Conservation (phyloP, 2,888 invertebrate species). For the Coleophora flavipennella region DNA sequence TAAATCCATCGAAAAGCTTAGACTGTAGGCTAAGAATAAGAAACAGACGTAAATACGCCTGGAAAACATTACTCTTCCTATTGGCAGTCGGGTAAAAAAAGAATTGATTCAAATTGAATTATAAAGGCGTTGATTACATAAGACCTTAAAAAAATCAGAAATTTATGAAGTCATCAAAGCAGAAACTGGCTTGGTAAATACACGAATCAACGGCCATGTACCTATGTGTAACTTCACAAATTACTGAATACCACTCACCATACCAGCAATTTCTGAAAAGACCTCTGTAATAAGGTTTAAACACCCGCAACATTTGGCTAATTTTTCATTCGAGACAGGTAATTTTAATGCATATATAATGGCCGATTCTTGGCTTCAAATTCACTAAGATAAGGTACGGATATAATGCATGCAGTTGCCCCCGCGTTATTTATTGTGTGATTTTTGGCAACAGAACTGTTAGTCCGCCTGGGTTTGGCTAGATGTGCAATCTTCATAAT, state of each 20-base stretch:
- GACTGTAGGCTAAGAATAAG: no score
- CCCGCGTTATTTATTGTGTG: conserved; percentile 68
- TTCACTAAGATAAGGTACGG: conserved; percentile 69
- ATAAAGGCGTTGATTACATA: no score
- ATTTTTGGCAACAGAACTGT: conserved; percentile 67
- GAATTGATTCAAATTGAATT: no score
- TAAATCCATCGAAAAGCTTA: no score
- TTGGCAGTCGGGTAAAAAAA: no score
- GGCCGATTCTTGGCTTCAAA: conserved; percentile 72
- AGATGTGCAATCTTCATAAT: conserved; percentile 72
- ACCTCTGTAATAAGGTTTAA: conserved; percentile 32
- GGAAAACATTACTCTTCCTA: no score
- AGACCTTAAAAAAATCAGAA: background rate
- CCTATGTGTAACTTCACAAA: no score
- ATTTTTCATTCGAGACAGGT: conserved; percentile 65
- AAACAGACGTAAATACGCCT: no score
- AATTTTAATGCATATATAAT: conserved; percentile 74
- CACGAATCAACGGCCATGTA: background rate
- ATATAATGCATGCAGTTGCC: conserved; percentile 70
- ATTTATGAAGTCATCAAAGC: background rate
- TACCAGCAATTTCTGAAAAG: conserved; percentile 25
- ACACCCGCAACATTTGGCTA: conserved; percentile 23
- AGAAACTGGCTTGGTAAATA: no score
- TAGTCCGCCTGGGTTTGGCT: conserved; percentile 62
- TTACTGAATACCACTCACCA: conserved; percentile 27